A percentile compares a stretch with the other conserved stretches of the same genome.
Evolutionary conservation across 2,888 invertebrate species (phyloP).

Genomic region (Nephrocerus scutellatus): DNA sequence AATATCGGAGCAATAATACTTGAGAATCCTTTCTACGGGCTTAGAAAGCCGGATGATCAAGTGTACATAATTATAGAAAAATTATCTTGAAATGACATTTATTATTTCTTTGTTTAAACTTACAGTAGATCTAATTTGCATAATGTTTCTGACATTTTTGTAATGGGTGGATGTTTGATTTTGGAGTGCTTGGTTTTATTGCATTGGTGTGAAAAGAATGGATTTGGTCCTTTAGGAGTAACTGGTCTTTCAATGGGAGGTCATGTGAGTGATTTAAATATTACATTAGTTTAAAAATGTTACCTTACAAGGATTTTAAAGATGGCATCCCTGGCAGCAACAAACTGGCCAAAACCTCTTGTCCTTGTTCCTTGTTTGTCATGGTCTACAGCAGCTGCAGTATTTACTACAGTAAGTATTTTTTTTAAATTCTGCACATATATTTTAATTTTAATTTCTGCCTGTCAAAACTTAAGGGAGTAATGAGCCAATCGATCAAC

Average conservation of each 20-base stretch:
- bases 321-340: slow-evolving; percentile 97
- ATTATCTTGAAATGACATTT: no score
- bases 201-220: slow-evolving; percentile 88
- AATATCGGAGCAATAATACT: slow-evolving; percentile 89
- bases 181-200: slow-evolving; percentile 86
- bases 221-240: slow-evolving; percentile 87
- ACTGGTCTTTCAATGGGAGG: slow-evolving; percentile 98
- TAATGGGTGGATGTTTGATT: slow-evolving; percentile 96
- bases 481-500: slow-evolving; percentile 90
- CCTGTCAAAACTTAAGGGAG: slow-evolving; percentile 60
- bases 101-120: slow-evolving; percentile 9
- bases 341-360: slow-evolving; percentile 91
- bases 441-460: slow-evolving; percentile 8
- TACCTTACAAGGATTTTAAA: slow-evolving; percentile 42
- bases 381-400: slow-evolving; percentile 94
- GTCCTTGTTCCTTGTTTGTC: slow-evolving; percentile 92
- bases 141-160: slow-evolving; percentile 95
- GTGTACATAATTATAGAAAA: slow-evolving; percentile 60
- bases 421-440: background rate
- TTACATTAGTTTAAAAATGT: background rate
- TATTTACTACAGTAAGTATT: slow-evolving; percentile 73
- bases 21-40: slow-evolving; percentile 95
- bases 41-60: slow-evolving; percentile 81
- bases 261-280: slow-evolving; percentile 61
- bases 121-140: slow-evolving; percentile 79